Evolutionary conservation across 2,797 vertebrate genomes (phyloP), one percentile per base, ranked within the genome.

Genomic region (Gadopsis marmoratus): DNA sequence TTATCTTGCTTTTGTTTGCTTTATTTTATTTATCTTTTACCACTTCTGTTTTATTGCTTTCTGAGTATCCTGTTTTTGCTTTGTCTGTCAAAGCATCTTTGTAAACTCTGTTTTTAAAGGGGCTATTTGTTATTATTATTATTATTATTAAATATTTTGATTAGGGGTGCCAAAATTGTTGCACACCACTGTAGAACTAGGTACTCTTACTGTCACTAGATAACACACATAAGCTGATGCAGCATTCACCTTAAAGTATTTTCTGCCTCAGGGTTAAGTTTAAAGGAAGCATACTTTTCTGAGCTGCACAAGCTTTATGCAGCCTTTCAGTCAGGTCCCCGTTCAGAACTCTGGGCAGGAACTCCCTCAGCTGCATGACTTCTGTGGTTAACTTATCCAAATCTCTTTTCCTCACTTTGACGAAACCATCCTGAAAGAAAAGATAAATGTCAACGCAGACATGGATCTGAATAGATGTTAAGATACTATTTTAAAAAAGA

Each of bases 341-440:
- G 19, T 94, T 97, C 10, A 99, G 81, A 5, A 98, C 95, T 85
- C 88, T 91, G 51, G 97, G 98, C 81, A 99, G 90, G 89, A 98
- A 96, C 81, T 98, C 97, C 58, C 94, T 93, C 56, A 99, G 92
- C 69, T 99, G 97, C 97, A 98, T 98, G 70, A 98, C 97, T 89
- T 99, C 97, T 0, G 97, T 97, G 6, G 95, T 97, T 78, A 99
- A 83, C 62, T 93, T 96, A 58, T 98, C 98, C 72, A 99, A 85
- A 81, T 97, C 97, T 80, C 92, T 94, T 88, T 95, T 97, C 72
- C 90, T 94, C 56, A 98, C 93, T 85, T 83, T 89, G 39, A 99
- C 95, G 39, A 96, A 97, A 33, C 94, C 64, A 26, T 90, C 92
- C 94, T 95, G 68, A 33, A 64, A 77, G 41, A 47, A 55, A n/a